phyloP scores from a whole-genome alignment of 2,888 invertebrate genomes.

The Allacma fusca region DNA sequence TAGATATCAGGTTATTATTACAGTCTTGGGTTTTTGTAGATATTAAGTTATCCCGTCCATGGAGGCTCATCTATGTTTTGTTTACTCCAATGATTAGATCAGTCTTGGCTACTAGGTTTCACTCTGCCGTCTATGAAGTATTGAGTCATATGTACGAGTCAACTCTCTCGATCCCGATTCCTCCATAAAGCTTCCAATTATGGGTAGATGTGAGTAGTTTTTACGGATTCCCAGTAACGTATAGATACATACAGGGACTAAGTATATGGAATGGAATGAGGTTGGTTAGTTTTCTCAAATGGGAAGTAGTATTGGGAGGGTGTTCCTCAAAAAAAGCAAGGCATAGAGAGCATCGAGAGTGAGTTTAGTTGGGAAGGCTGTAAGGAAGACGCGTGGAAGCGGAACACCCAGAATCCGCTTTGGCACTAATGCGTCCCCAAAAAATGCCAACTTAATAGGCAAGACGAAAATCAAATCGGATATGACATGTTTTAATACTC shows the following conservation, averaged over 20 bases:
- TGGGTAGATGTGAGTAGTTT: too few species aligned
- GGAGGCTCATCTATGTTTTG: constrained; percentile 33
- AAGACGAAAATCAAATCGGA: constrained; percentile 40
- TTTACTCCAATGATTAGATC: constrained; percentile 29
- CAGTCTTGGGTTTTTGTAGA: constrained; percentile 25
- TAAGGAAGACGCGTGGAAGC: constrained; percentile 22
- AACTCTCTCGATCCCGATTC: too few species aligned
- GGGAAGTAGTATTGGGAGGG: neutral
- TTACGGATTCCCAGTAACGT: too few species aligned
- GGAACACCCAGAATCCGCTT: constrained; percentile 27
- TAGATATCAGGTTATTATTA: constrained; percentile 17
- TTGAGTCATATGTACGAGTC: too few species aligned
- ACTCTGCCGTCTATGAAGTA: neutral
- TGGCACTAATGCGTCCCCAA: constrained; percentile 5
- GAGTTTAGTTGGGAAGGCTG: too few species aligned
- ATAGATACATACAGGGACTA: too few species aligned
- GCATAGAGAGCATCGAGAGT: too few species aligned
- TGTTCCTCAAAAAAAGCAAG: neutral
- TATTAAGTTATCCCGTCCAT: constrained; percentile 31
- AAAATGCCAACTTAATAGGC: constrained; percentile 31
- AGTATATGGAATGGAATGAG: neutral
- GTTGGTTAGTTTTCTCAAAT: neutral
- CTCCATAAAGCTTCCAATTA: neutral
- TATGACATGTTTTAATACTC: constrained; percentile 40
- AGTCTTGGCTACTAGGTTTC: neutral